Conservation (phyloP, 2,113 vertebrate genomes). For the Sterrhoptilus dennistouni region DNA sequence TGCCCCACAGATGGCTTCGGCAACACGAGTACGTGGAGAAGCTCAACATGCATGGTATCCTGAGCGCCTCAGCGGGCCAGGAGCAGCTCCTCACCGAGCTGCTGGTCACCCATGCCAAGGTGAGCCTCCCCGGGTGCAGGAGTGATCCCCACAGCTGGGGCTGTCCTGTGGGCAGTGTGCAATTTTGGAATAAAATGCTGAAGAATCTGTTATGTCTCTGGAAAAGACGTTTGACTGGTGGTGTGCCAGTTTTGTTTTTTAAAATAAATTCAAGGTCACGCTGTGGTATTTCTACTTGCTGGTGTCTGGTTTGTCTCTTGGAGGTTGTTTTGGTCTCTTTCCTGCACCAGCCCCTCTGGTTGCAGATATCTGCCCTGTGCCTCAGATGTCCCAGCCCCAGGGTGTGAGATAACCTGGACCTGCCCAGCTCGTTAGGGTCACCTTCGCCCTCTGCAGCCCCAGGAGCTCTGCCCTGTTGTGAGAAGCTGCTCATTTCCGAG, state of each 20-base stretch:
- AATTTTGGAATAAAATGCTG: not conserved
- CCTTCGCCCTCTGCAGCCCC: not conserved
- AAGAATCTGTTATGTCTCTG: not conserved
- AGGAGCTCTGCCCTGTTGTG: not conserved
- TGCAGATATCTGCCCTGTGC: not conserved
- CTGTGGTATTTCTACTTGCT: not conserved
- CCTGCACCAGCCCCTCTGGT: fast-evolving
- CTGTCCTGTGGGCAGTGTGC: not conserved
- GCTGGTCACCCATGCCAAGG: slow-evolving; percentile 86
- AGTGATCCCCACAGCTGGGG: not conserved
- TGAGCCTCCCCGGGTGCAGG: slow-evolving; percentile 40
- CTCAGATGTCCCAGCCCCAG: not conserved
- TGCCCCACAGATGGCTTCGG: slow-evolving; percentile 83
- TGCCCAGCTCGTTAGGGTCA: not conserved
- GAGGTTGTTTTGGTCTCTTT: not conserved
- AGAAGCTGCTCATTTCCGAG: not conserved
- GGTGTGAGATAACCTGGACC: not conserved
- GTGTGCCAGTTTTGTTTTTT: not conserved
- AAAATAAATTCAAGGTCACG: not conserved
- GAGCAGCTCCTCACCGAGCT: slow-evolving; percentile 89
- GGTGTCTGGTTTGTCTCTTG: not conserved
- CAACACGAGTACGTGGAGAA: slow-evolving; percentile 92
- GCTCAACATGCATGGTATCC: slow-evolving; percentile 92
- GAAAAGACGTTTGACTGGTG: not conserved
- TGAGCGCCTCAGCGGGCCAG: slow-evolving; percentile 79